Conservation (phyloP, 2,113 vertebrate genomes). For the Microcebus tavaratra region DNA sequence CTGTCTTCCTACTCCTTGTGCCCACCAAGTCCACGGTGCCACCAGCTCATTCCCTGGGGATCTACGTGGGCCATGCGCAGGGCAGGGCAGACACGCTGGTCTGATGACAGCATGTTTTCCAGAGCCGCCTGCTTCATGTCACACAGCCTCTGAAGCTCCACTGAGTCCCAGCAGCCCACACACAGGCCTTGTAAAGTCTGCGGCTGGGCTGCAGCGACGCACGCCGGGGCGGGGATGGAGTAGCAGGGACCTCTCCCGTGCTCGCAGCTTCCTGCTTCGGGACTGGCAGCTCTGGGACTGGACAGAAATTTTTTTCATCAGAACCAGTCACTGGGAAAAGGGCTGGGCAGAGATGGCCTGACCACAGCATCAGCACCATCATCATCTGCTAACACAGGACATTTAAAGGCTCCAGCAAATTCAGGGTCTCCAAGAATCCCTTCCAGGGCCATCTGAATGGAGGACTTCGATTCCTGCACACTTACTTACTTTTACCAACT, state of each 20-base stretch:
- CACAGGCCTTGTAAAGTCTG: rapidly evolving
- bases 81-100: background rate
- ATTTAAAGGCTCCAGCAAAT: background rate
- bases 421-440: background rate
- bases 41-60: background rate
- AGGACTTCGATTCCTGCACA: background rate
- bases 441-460: too few species aligned
- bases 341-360: background rate
- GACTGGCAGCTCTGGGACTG: background rate
- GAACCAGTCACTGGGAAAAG: background rate
- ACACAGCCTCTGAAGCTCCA: background rate
- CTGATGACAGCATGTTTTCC: background rate
- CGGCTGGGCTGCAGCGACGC: rapidly evolving
- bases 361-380: too few species aligned
- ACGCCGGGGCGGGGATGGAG: background rate
- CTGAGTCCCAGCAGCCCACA: background rate
- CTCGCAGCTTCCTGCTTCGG: background rate
- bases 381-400: background rate
- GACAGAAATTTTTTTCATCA: background rate
- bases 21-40: background rate
- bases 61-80: too few species aligned
- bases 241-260: background rate
- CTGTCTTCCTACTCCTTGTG: background rate
- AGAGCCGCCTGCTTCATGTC: background rate
- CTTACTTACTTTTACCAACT: background rate